A percentile compares a stretch with the other conserved stretches of the same genome.
Evolutionary conservation across 2,113 vertebrate species (phyloP).

Genomic region (Indicator indicator): DNA sequence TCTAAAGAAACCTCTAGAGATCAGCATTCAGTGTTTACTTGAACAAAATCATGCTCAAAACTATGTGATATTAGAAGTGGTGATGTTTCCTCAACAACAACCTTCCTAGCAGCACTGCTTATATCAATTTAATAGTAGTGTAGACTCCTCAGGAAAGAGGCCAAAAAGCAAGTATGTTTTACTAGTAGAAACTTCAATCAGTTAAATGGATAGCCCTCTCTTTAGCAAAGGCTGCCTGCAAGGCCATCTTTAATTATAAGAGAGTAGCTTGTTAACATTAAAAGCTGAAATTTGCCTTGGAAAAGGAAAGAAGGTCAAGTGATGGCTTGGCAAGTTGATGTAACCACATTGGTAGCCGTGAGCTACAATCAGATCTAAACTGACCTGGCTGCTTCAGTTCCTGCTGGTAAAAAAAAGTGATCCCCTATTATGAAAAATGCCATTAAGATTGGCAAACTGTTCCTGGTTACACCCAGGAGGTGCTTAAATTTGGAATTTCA

Average conservation of each 20-base stretch:
- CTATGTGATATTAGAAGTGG: neutral
- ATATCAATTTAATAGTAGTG: neutral
- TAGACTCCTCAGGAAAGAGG: neutral
- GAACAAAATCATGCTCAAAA: neutral
- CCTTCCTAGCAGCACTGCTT: neutral
- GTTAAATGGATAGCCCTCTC: neutral
- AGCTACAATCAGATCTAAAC: neutral
- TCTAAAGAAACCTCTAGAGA: neutral
- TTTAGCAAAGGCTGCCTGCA: neutral
- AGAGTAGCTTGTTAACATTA: neutral
- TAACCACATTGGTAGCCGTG: neutral
- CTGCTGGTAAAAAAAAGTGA: neutral
- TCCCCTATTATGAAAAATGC: neutral
- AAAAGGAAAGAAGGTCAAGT: neutral
- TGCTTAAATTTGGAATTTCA: slow-evolving; percentile 27
- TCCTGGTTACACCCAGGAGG: neutral
- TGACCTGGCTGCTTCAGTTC: neutral
- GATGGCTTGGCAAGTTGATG: slow-evolving; percentile 13
- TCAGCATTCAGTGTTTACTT: neutral
- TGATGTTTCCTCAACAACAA: neutral
- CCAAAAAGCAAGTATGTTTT: neutral
- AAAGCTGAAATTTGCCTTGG: slow-evolving; percentile 41
- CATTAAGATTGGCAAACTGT: neutral
- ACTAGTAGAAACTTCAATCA: neutral
- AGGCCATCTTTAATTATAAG: slow-evolving; percentile 2